Conservation (phyloP, 2,797 vertebrate genomes). For the Semaprochilodus insignis region DNA sequence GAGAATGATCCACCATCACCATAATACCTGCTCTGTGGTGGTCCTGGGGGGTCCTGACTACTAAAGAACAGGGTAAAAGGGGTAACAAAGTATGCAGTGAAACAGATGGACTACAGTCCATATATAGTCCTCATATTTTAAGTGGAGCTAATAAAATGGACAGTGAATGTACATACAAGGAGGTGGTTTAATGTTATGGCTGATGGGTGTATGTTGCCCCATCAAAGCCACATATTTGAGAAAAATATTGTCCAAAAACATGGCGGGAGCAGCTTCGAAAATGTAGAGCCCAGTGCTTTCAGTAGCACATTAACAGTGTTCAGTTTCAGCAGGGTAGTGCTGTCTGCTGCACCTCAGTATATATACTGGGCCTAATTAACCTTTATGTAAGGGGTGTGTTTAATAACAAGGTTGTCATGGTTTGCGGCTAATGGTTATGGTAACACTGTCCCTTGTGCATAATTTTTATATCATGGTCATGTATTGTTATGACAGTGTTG, state of each 20-base stretch:
- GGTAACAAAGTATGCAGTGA: no score
- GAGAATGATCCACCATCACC: no score
- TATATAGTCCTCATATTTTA: no score
- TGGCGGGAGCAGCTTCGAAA: background rate
- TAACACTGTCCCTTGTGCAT: background rate
- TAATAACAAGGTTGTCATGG: slow-evolving; percentile 7
- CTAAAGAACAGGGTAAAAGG: no score
- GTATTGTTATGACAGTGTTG: background rate
- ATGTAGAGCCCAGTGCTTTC: background rate
- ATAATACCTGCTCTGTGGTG: no score
- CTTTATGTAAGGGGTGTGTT: slow-evolving; percentile 12
- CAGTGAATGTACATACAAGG: no score
- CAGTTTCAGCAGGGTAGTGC: background rate
- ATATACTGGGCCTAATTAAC: slow-evolving; percentile 14
- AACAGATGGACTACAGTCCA: no score
- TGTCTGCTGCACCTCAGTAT: background rate
- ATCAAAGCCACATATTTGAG: background rate
- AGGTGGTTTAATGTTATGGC: no score
- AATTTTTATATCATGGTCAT: slow-evolving; percentile 7
- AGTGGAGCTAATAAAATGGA: no score
- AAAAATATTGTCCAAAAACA: background rate
- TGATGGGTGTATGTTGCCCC: no score
- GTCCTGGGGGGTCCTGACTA: no score
- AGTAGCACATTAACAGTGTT: background rate
- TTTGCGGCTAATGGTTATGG: slow-evolving; percentile 14